Conservation (phyloP, 2,888 invertebrate species). For the Tinea trinotella region DNA sequence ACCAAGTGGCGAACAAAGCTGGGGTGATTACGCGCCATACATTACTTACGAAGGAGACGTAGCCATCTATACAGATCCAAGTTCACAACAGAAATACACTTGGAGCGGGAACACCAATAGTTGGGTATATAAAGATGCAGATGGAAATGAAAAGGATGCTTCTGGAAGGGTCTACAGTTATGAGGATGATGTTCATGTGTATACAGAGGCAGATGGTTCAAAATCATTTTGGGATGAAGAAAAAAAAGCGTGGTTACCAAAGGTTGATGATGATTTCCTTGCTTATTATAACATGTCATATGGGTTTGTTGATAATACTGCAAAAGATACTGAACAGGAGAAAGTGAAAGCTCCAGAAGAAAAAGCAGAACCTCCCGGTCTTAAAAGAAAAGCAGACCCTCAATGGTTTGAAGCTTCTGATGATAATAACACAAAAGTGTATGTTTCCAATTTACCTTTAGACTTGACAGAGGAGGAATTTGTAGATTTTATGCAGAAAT, state of each 20-base stretch:
- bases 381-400: conserved; percentile 68
- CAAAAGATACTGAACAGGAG: conserved; percentile 34
- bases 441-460: conserved; percentile 92
- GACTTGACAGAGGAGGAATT: conserved; percentile 93
- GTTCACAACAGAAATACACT: conserved; percentile 76
- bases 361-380: conserved; percentile 41
- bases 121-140: conserved; percentile 55
- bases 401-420: conserved; percentile 96
- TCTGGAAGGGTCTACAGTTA: conserved; percentile 73
- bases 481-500: conserved; percentile 94
- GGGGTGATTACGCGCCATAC: conserved; percentile 70
- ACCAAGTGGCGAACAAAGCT: conserved; percentile 24
- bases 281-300: conserved; percentile 97
- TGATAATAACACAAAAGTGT: conserved; percentile 95
- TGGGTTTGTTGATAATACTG: conserved; percentile 81
- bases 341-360: conserved; percentile 46
- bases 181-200: conserved; percentile 84
- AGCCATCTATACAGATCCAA: conserved; percentile 83
- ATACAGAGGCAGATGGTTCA: conserved; percentile 89
- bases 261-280: conserved; percentile 96
- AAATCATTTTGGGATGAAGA: conserved; percentile 92
- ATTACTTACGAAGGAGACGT: conserved; percentile 79
- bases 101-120: conserved; percentile 71
- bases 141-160: conserved; percentile 41
- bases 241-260: conserved; percentile 96